A percentile compares a stretch with the other conserved stretches of the same genome.
Evolutionary conservation across 2,888 invertebrate species (phyloP).

Genomic region (Acronicta alni): DNA sequence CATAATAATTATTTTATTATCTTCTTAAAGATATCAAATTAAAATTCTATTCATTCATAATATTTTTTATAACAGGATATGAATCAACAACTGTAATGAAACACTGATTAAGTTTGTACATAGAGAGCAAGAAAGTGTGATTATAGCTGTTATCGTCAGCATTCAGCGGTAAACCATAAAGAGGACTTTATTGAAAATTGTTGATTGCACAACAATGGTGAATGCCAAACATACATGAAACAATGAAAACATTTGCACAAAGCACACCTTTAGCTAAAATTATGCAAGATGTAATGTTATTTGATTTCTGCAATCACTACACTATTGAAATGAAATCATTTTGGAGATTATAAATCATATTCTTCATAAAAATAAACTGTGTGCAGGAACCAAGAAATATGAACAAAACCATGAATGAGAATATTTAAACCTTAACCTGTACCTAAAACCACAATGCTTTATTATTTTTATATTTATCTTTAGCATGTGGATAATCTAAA

Average conservation of each 20-base stretch:
- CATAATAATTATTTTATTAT: background rate
- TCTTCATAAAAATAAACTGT: background rate
- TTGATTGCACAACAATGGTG: constrained; percentile 86
- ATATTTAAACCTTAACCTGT: background rate
- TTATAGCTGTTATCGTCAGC: constrained; percentile 74
- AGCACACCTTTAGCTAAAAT: constrained; percentile 60
- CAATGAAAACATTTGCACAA: constrained; percentile 77
- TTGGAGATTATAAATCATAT: background rate
- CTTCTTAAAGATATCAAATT: constrained; percentile 2
- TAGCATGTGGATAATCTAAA: no score
- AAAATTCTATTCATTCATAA: constrained; percentile 25
- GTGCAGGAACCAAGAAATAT: background rate
- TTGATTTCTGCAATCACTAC: constrained; percentile 17
- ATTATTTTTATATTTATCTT: no score
- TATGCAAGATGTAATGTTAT: constrained; percentile 61
- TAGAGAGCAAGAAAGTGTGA: constrained; percentile 63
- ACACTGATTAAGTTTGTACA: constrained; percentile 75
- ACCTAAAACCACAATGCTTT: background rate
- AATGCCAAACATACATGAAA: constrained; percentile 76
- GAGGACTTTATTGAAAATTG: constrained; percentile 85
- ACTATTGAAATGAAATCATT: background rate
- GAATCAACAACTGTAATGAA: constrained; percentile 76
- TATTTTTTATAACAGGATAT: constrained; percentile 66
- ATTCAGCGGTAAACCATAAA: constrained; percentile 76
- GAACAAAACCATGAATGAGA: background rate